Evolutionary conservation across 2,888 invertebrate species (phyloP).

Genomic region (Lapara coniferarum): DNA sequence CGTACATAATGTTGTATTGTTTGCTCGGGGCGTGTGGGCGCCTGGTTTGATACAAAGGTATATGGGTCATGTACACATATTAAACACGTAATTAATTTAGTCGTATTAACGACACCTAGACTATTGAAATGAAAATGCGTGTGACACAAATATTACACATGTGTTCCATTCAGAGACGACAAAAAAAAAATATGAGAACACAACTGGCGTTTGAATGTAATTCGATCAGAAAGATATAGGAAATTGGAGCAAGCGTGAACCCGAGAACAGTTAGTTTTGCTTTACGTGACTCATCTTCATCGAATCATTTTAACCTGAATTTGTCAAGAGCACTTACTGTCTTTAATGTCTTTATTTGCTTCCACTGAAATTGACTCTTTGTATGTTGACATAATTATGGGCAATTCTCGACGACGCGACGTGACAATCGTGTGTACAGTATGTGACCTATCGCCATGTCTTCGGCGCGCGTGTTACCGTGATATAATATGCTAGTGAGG

Average conservation of each 20-base stretch:
- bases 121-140: slow-evolving; percentile 29
- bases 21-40: slow-evolving; percentile 55
- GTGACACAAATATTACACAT: slow-evolving; percentile 43
- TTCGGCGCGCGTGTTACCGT: slow-evolving; percentile 28
- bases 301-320: slow-evolving; percentile 68
- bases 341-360: slow-evolving; percentile 53
- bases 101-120: slow-evolving; percentile 36
- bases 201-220: slow-evolving; percentile 62
- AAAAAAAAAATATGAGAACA: slow-evolving; percentile 58
- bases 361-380: slow-evolving; percentile 47
- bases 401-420: slow-evolving; percentile 22
- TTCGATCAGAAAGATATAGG: slow-evolving; percentile 72
- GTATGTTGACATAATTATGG: slow-evolving; percentile 25
- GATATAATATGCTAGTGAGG: slow-evolving; percentile 26
- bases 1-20: slow-evolving; percentile 65
- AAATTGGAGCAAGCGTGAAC: slow-evolving; percentile 68
- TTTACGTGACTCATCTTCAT: slow-evolving; percentile 62
- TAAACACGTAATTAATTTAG: slow-evolving; percentile 28
- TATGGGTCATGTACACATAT: slow-evolving; percentile 52
- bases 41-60: slow-evolving; percentile 37
- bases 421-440: slow-evolving; percentile 7
- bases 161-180: slow-evolving; percentile 48
- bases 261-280: slow-evolving; percentile 60
- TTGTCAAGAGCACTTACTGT: slow-evolving; percentile 56
- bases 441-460: slow-evolving; percentile 37